Evolutionary conservation across 2,113 vertebrate genomes (phyloP), one percentile per base, ranked within the genome.

Genomic region (Columbina picui): DNA sequence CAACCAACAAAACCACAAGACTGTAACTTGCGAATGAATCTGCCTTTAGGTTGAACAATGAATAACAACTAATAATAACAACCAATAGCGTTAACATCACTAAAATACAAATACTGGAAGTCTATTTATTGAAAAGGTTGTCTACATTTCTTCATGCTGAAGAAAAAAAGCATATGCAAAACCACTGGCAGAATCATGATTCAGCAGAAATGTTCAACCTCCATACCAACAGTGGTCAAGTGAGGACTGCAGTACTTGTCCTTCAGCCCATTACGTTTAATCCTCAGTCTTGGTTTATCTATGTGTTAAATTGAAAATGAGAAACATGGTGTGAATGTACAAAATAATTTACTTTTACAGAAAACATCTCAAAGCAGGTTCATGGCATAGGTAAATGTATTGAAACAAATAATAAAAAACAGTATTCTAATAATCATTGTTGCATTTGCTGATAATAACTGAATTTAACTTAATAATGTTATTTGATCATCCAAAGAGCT

Each of bases 401-500:
- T 55, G 59, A 85, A 45, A 18, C 3, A 91, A 87, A 83, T 39
- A 91, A 49, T 59, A 36, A 32, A 80, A 90, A 93, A 61, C 34
- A 93, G 65, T 91, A 75, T 43, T 74, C 16, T 73, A 52, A 89
- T 57, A 84, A 2, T 84, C 8, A 45, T 25, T 82, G 38, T 41
- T 93, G 96, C 45, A 49, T 94, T 91, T 79, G 43, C 14, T 85
- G 57, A 60, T 76, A 95, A 56, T 43, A 82, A 87, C 39, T 85
- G 71, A 91, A 65, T 94, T 86, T 50, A 88, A 90, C 27, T 45
- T 84, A 60, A 84, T 78, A 84, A 50, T 92, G 84, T 91, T 93
- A 77, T 93, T 75, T 91, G 38, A 87, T 77, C 4, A 65, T 83
- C 90, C 88, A 53, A 73, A 92, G 70, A 83, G 47, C 32, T 89